Base-by-base conservation (phyloP, 2,113 vertebrate genomes). In the Hypanus sabinus region DNA sequence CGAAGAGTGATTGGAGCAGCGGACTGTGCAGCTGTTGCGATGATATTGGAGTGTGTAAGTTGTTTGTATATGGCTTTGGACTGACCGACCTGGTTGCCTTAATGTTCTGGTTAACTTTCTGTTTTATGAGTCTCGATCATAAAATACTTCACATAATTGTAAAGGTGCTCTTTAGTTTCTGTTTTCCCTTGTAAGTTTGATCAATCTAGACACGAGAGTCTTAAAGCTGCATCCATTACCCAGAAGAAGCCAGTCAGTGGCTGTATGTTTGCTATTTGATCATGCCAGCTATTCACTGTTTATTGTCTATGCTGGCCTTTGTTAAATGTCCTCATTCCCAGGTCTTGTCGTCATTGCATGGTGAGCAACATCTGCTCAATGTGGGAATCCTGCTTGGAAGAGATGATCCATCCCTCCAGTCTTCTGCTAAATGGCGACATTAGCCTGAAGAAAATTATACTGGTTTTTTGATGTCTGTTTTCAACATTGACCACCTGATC, bases 11-110 rank as follows among this genome's bases (percentile, higher is more conserved):
- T 0, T 93, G 90, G 90, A 46, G 1, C 22, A 46, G 68, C 1
- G 65, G 65, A 46, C 18, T 93, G 90, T 46, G 8, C 8, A 46
- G 36, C n/a, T 93, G 68, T 73, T 93, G 33, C 20, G 68, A 71
- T 93, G 90, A 93, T 73, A 0, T 73, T 20, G 90, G 90, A 93
- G 38, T 93, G 27, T 93, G 90, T 93, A 93, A 93, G 90, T 36
- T 36, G 27, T 36, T 24, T 65, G 30, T 65, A 33, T 65, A 33
- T 16, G 20, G 55, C 30, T 65, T 65, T 88, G 30, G 30, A 65
- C 30, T 33, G 27, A 33, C 12, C n/a, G 30, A 5, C 57, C 33
- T 4, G 30, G 85, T 60, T 5, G 65, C 14, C n/a, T 87, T 87
- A 30, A n/a, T 88, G 57, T 33, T n/a, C 30, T n/a, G 5, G 55